Conservation (phyloP, 2,888 invertebrate genomes). For the Seira musarum region DNA sequence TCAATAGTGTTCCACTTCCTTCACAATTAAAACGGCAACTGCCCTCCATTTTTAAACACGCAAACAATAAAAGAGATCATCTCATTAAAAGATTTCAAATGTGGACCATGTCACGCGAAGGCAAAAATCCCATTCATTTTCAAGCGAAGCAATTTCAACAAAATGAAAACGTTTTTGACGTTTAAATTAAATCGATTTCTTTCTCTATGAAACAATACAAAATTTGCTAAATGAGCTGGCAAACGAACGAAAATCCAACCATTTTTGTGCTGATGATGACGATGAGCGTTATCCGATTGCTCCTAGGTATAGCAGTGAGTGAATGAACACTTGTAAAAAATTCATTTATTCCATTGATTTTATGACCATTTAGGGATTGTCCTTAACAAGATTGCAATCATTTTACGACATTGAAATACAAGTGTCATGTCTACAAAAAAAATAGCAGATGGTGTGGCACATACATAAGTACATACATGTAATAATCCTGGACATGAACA, state of each 20-base stretch:
- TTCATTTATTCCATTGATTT: constrained; percentile 60
- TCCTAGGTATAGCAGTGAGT: neutral
- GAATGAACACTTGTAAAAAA: constrained; percentile 55
- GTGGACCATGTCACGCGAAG: too few relatives aligned
- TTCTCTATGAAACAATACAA: neutral
- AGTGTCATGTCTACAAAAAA: constrained; percentile 23
- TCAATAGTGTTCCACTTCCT: too few relatives aligned
- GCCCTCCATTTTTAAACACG: too few relatives aligned
- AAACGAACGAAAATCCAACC: neutral
- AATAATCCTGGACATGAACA: too few relatives aligned
- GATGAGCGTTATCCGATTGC: too few relatives aligned
- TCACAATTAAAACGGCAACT: too few relatives aligned
- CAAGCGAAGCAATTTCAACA: too few relatives aligned
- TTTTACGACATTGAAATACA: constrained; percentile 59
- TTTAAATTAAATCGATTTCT: neutral
- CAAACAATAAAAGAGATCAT: too few relatives aligned
- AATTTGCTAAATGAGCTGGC: neutral
- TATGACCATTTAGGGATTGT: constrained; percentile 60
- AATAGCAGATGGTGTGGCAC: neutral
- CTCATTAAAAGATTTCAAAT: too few relatives aligned
- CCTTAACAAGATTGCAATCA: constrained; percentile 56
- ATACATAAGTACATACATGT: too few relatives aligned
- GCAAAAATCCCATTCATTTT: too few relatives aligned
- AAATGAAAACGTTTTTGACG: neutral
- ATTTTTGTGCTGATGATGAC: too few relatives aligned